Percentiles rank a stretch among this genome's conserved stretches.
Conservation (phyloP, 1,140 invertebrate genomes). For the Aphelenchoides avenae region DNA sequence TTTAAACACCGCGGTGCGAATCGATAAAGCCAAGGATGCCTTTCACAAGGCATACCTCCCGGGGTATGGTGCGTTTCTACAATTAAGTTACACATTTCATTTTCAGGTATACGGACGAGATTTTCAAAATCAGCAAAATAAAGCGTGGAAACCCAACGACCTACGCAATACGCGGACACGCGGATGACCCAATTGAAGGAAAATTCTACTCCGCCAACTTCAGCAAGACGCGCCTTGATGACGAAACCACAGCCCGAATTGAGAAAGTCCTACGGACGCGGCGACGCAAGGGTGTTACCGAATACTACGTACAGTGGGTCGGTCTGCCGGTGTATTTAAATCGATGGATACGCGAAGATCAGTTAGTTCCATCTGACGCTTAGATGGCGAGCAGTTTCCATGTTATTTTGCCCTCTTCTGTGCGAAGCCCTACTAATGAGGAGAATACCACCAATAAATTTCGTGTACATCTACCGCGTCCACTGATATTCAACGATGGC, state of each 20-base stretch:
- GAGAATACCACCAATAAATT: too few relatives aligned
- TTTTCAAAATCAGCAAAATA: conserved; percentile 6
- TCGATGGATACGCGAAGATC: too few relatives aligned
- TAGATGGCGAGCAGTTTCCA: too few relatives aligned
- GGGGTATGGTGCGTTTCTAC: too few relatives aligned
- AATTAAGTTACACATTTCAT: too few relatives aligned
- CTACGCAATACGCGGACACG: conserved; percentile 8
- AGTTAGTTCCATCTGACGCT: too few relatives aligned
- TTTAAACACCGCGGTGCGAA: not conserved
- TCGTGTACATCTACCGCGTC: too few relatives aligned
- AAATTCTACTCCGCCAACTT: not conserved
- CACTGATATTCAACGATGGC: too few relatives aligned
- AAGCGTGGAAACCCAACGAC: not conserved
- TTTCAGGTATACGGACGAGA: conserved; percentile 24
- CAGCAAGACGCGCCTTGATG: not conserved
- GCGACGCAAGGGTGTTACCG: conserved; percentile 1
- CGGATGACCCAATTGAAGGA: not conserved
- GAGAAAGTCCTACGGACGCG: too few relatives aligned
- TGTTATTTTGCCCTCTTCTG: too few relatives aligned
- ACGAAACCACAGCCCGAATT: not conserved
- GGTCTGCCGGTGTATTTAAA: too few relatives aligned
- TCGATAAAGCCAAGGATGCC: not conserved
- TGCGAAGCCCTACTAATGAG: too few relatives aligned
- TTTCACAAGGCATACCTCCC: conserved; percentile 15
- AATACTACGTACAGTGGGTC: conserved; percentile 14